phyloP scores from a whole-genome alignment of 2,797 vertebrate species.

The Acrocephalus scirpaceus region DNA sequence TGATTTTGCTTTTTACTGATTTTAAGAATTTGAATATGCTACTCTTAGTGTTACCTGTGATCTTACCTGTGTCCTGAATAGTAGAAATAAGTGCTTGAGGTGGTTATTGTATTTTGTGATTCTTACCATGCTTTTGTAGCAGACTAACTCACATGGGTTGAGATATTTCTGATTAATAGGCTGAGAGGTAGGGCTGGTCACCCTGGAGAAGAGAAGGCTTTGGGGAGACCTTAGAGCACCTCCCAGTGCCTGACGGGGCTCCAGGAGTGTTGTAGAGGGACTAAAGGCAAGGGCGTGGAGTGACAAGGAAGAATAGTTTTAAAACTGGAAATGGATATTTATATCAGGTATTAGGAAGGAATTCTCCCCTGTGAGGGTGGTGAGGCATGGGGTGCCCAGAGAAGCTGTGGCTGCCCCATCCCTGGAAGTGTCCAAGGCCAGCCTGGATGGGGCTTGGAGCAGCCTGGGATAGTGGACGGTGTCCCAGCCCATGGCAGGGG shows the following conservation, averaged over 20 bases:
- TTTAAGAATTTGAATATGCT: not conserved
- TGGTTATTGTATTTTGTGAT: not conserved
- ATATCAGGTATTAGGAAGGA: not conserved
- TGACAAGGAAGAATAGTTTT: not conserved
- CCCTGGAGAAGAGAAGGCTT: not conserved
- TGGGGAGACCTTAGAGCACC: not conserved
- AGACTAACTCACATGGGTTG: not conserved
- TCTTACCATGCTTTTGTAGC: not conserved
- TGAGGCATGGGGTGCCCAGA: rapidly evolving
- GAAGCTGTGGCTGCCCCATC: not conserved
- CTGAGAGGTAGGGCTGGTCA: not conserved
- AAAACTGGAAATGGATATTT: not conserved
- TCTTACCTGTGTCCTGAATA: not conserved
- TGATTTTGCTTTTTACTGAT: not conserved
- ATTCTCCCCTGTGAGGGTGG: rapidly evolving
- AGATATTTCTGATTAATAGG: not conserved
- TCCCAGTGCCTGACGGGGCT: not conserved
- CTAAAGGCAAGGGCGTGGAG: too few relatives aligned
- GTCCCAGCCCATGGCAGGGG: not conserved
- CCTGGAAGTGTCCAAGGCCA: not conserved
- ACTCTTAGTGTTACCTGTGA: not conserved
- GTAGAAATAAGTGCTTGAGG: not conserved
- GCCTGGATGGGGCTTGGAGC: rapidly evolving
- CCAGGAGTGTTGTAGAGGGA: not conserved
- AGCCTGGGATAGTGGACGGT: rapidly evolving